These are phyloP conservation scores for Notolabrus celidotus DNA, from an alignment of 2,797 vertebrate species.

Conservation along the genomic window DNA sequence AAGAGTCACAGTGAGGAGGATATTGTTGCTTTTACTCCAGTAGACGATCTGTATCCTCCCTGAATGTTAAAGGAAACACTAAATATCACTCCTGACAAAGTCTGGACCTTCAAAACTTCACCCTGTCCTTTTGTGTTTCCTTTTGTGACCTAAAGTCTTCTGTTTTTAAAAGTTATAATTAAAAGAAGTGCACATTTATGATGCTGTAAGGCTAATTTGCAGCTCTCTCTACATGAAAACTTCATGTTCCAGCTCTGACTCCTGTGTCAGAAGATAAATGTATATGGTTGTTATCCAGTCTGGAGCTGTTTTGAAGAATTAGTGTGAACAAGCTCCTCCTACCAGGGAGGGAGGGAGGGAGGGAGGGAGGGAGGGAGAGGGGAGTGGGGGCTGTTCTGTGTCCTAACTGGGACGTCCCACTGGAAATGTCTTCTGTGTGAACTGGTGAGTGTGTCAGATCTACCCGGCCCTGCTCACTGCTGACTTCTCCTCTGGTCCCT, in stretches of 20 bases:
- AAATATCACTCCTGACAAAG: too few species aligned
- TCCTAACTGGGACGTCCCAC: conserved; percentile 78
- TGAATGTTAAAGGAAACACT: too few species aligned
- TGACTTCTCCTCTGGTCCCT: conserved; percentile 83
- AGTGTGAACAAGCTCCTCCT: conserved; percentile 81
- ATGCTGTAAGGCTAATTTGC: too few species aligned
- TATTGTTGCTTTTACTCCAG: too few species aligned
- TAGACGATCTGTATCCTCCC: too few species aligned
- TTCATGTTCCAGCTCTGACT: background rate
- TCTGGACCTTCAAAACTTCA: too few species aligned
- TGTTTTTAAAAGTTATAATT: too few species aligned
- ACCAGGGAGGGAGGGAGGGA: conserved; percentile 22
- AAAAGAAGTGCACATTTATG: too few species aligned
- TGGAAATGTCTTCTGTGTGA: conserved; percentile 81
- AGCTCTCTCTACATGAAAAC: background rate
- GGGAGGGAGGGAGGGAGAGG: conserved; percentile 25
- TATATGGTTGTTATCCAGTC: background rate
- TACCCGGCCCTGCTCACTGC: conserved; percentile 80
- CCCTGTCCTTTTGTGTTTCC: too few species aligned
- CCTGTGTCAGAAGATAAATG: background rate
- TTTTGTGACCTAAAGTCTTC: too few species aligned
- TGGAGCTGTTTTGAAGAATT: background rate
- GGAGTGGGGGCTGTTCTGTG: background rate
- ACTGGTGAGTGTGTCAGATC: conserved; percentile 86
- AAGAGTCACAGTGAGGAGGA: too few species aligned